Conservation (phyloP, 2,113 vertebrate genomes). For the Lophochroa leadbeateri region DNA sequence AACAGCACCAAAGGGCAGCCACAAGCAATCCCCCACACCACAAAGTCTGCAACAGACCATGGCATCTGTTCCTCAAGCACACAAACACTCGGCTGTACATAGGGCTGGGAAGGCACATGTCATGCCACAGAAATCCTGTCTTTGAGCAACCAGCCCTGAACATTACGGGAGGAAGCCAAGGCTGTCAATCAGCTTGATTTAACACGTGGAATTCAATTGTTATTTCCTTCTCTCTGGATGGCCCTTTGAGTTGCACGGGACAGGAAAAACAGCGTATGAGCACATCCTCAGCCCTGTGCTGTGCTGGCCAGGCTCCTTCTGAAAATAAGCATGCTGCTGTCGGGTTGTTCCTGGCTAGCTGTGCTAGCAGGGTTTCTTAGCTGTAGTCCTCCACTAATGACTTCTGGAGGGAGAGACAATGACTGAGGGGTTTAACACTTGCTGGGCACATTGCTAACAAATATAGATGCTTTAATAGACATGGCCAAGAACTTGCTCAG, state of each 20-base stretch:
- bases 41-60: not conserved
- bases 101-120: not conserved
- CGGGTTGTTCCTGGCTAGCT: not conserved
- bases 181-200: not conserved
- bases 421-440: not conserved
- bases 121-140: not conserved
- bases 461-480: not conserved
- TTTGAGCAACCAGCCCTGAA: not conserved
- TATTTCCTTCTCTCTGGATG: not conserved
- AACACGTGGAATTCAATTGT: not conserved
- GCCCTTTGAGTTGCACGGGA: not conserved
- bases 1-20: not conserved
- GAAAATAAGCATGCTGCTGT: not conserved
- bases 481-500: not conserved
- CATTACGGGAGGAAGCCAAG: not conserved
- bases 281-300: not conserved
- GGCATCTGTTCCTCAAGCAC: not conserved
- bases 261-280: not conserved
- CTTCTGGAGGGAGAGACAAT: not conserved
- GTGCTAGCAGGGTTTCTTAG: not conserved
- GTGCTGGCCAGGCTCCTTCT: not conserved
- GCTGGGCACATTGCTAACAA: not conserved
- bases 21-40: not conserved
- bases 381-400: not conserved
- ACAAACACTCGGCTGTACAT: rapidly evolving